Evolutionary conservation across 2,888 invertebrate species (phyloP).

Genomic region (Pristionchus exspectatus): DNA sequence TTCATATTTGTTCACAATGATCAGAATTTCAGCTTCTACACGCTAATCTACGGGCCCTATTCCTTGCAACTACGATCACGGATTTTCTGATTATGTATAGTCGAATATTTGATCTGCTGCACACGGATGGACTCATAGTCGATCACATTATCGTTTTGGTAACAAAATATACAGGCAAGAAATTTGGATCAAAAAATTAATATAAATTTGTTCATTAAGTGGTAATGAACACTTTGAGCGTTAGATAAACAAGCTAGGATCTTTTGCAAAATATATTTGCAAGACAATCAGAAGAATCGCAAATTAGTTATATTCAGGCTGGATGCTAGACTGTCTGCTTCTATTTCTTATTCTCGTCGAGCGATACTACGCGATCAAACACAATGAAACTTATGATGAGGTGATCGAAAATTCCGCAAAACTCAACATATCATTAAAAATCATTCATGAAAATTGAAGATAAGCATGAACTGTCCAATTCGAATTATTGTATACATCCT

Average conservation of each 20-base stretch:
- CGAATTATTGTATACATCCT: background rate
- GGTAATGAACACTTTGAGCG: no score
- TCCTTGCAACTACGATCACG: slow-evolving; percentile 21
- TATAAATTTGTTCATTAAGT: no score
- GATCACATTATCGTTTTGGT: background rate
- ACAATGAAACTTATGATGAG: slow-evolving; percentile 35
- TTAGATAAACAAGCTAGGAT: no score
- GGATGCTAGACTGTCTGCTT: background rate
- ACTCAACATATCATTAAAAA: no score
- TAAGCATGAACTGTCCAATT: background rate
- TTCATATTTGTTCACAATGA: background rate
- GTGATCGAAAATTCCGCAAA: background rate
- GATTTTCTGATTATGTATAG: background rate
- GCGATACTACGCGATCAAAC: slow-evolving; percentile 34
- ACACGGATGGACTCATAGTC: slow-evolving; percentile 1
- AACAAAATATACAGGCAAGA: background rate
- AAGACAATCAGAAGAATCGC: background rate
- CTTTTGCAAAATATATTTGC: background rate
- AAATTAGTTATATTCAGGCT: background rate
- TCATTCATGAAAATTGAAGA: background rate
- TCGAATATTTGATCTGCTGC: slow-evolving; percentile 11
- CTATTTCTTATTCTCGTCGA: slow-evolving; percentile 5
- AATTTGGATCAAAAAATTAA: no score
- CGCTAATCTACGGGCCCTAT: background rate
- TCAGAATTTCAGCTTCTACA: background rate